Conservation (phyloP, 2,888 invertebrate genomes). For the Drosophila pegasa region DNA sequence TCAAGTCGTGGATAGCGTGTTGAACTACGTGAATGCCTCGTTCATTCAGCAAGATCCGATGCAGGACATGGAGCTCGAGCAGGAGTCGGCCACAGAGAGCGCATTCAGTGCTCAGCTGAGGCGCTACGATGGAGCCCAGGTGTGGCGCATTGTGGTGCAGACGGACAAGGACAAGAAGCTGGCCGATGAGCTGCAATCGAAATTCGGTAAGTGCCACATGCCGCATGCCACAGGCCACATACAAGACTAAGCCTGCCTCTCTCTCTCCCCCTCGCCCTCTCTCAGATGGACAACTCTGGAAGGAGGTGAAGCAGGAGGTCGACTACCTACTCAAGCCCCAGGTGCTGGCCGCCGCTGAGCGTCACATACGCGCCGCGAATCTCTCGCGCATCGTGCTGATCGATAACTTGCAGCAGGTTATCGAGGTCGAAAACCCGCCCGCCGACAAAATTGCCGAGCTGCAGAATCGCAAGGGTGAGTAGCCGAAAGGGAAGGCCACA, state of each 20-base stretch:
- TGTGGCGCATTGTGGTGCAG: conserved; percentile 89
- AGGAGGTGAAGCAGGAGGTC: conserved; percentile 85
- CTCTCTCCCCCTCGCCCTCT: not conserved
- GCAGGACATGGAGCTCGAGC: conserved; percentile 39
- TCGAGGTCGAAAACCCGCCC: conserved; percentile 92
- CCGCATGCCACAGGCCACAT: not conserved
- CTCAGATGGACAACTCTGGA: conserved; percentile 84
- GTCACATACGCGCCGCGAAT: conserved; percentile 87
- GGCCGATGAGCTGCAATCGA: conserved; percentile 86
- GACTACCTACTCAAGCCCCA: conserved; percentile 90
- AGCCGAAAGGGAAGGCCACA: not conserved
- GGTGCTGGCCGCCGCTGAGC: conserved; percentile 88
- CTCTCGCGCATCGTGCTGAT: conserved; percentile 90
- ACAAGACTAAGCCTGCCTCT: not conserved
- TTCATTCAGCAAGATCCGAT: conserved; percentile 50
- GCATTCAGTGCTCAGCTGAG: conserved; percentile 83
- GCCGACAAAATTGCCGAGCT: conserved; percentile 88
- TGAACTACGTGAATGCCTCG: conserved; percentile 82
- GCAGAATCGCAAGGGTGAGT: conserved; percentile 89
- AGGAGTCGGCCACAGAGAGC: conserved; percentile 23
- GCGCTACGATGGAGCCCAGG: conserved; percentile 91
- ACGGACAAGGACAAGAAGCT: conserved; percentile 86
- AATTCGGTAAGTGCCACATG: conserved; percentile 86
- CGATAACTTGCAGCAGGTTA: conserved; percentile 91
- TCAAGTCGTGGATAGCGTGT: conserved; percentile 75